Evolutionary conservation across 64 coral and sea anemone genomes (phyloP).

Genomic region (Porites lutea): DNA sequence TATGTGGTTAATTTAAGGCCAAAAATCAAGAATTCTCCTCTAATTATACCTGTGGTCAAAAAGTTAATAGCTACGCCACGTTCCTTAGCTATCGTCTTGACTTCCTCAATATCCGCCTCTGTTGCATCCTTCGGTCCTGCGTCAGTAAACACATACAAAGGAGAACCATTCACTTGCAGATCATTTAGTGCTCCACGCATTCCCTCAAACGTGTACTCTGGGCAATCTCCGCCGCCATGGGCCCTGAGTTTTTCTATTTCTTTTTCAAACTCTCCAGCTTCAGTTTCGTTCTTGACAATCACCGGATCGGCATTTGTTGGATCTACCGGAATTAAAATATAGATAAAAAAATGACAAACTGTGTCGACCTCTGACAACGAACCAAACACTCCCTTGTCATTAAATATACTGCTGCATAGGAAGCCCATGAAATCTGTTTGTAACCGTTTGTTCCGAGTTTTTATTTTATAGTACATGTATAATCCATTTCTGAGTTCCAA

Average conservation of each 20-base stretch:
- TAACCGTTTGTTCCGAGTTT: no score
- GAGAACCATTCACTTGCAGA: constrained; percentile 57
- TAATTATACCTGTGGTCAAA: constrained; percentile 51
- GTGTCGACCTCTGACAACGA: no score
- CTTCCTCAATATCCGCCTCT: constrained; percentile 24
- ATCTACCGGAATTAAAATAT: no score
- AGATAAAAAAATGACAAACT: no score
- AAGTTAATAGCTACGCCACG: constrained; percentile 72
- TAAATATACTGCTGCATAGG: no score
- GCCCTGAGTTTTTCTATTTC: constrained; percentile 70
- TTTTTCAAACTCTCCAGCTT: constrained; percentile 59
- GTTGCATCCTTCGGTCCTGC: constrained; percentile 78
- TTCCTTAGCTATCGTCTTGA: not conserved
- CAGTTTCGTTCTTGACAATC: constrained; percentile 7
- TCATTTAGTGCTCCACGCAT: constrained; percentile 77
- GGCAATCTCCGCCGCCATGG: constrained; percentile 69
- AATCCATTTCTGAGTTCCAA: no score
- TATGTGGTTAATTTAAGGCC: no score
- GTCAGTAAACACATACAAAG: constrained; percentile 95
- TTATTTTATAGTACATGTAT: no score
- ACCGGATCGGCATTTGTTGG: constrained; percentile 32
- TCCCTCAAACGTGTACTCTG: constrained; percentile 75
- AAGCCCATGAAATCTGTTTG: no score
- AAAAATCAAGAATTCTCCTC: no score
- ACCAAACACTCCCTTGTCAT: no score